Evolutionary conservation across 1,140 invertebrate species (phyloP).

Genomic region (Holotrichia oblita): DNA sequence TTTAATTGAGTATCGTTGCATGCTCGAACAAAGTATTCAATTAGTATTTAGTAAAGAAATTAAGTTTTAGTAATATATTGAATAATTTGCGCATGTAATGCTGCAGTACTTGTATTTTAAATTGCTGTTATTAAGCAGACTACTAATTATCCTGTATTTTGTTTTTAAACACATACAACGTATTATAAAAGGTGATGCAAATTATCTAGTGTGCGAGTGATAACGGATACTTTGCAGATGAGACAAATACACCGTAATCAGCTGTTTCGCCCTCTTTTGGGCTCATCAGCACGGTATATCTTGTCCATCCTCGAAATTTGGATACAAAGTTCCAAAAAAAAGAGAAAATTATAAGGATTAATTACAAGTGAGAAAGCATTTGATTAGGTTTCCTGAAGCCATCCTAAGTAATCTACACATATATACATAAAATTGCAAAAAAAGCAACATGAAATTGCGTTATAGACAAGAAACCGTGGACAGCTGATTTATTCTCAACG

Average conservation of each 20-base stretch:
- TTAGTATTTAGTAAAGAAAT: too few relatives aligned
- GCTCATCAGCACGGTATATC: constrained; percentile 39
- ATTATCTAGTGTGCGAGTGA: not conserved
- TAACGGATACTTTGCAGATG: not conserved
- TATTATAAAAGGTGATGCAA: too few relatives aligned
- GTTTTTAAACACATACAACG: too few relatives aligned
- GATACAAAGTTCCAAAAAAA: not conserved
- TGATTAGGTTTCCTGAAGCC: not conserved
- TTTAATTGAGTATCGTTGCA: too few relatives aligned
- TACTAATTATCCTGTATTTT: too few relatives aligned
- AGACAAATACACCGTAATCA: constrained; percentile 33
- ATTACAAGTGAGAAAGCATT: not conserved
- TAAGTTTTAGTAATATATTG: too few relatives aligned
- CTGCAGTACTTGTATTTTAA: too few relatives aligned
- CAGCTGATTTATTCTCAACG: constrained; percentile 35
- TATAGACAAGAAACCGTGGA: constrained; percentile 38
- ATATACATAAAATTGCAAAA: not conserved
- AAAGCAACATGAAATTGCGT: not conserved
- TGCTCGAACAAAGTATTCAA: too few relatives aligned
- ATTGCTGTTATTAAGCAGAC: too few relatives aligned
- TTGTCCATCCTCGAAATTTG: not conserved
- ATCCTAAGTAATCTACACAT: not conserved
- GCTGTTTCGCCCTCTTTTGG: constrained; percentile 32
- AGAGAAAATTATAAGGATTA: not conserved
- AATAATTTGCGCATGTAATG: too few relatives aligned